Conservation (phyloP, 1,140 invertebrate species). For the Gryllus bimaculatus region DNA sequence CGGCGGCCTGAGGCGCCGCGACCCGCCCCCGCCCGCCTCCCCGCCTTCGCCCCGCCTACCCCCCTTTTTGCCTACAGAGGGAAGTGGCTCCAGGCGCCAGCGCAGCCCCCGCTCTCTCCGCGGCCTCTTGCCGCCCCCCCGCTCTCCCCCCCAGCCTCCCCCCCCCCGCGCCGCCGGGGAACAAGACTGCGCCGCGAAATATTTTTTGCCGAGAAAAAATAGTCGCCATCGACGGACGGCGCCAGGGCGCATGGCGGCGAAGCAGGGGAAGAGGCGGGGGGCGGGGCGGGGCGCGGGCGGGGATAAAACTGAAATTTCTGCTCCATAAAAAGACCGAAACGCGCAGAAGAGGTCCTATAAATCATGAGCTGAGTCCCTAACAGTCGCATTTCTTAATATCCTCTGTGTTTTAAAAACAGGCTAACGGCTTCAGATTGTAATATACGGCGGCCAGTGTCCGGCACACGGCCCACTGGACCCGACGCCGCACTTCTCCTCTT, state of each 20-base stretch:
- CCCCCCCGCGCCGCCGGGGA: not conserved
- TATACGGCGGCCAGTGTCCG: not conserved
- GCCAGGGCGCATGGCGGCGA: no score
- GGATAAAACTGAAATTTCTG: slow-evolving; percentile 1
- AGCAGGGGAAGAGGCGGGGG: no score
- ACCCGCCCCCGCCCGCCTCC: no score
- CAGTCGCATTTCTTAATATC: not conserved
- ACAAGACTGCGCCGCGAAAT: not conserved
- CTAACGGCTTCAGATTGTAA: not conserved
- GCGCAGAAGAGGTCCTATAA: not conserved
- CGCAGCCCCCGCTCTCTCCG: no score
- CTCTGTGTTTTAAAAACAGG: not conserved
- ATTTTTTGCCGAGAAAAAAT: not conserved
- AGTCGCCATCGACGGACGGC: not conserved
- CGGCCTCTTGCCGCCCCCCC: not conserved
- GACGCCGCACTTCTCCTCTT: not conserved
- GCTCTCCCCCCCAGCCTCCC: no score
- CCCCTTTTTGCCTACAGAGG: no score
- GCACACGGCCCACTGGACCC: not conserved
- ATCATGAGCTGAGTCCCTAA: not conserved
- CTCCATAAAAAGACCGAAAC: not conserved
- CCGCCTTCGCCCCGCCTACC: no score
- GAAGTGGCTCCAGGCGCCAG: no score
- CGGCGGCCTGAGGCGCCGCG: no score
- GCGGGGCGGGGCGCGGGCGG: no score